Evolutionary conservation across 2,113 vertebrate genomes (phyloP).

Genomic region (Lota lota): DNA sequence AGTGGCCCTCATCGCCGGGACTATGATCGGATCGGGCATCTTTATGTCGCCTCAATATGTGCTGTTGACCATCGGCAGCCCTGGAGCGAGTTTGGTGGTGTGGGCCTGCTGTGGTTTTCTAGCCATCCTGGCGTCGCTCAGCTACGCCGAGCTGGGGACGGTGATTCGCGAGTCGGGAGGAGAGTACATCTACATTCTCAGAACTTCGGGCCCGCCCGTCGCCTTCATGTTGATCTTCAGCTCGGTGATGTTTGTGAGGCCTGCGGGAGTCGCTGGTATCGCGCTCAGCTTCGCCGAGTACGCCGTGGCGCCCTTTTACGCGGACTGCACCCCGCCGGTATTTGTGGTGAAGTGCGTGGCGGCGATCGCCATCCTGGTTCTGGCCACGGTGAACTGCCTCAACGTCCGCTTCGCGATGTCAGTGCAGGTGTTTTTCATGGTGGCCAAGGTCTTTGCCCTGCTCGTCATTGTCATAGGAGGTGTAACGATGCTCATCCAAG

Average conservation of each 20-base stretch:
- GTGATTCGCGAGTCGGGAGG: constrained; percentile 82
- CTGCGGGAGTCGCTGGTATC: constrained; percentile 72
- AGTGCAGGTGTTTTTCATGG: constrained; percentile 78
- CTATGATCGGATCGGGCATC: constrained; percentile 83
- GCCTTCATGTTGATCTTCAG: constrained; percentile 81
- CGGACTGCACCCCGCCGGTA: constrained; percentile 69
- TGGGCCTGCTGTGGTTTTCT: constrained; percentile 83
- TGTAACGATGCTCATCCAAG: constrained; percentile 67
- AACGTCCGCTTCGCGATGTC: constrained; percentile 74
- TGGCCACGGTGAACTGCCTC: constrained; percentile 76
- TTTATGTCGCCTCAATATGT: constrained; percentile 82
- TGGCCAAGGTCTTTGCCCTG: constrained; percentile 76
- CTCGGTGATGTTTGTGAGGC: constrained; percentile 78
- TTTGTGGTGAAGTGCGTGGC: constrained; percentile 69
- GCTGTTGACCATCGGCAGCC: constrained; percentile 76
- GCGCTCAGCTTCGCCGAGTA: constrained; percentile 82
- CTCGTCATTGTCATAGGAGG: constrained; percentile 72
- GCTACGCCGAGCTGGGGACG: constrained; percentile 84
- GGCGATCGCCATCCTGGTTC: constrained; percentile 72
- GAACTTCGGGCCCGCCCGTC: constrained; percentile 78
- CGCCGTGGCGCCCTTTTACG: constrained; percentile 75
- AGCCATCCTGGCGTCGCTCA: constrained; percentile 76
- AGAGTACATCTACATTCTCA: constrained; percentile 85
- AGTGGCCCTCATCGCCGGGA: constrained; percentile 80
- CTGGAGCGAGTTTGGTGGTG: constrained; percentile 80